Percentiles rank a stretch among this genome's conserved stretches.
phyloP scores from a whole-genome alignment of 2,797 vertebrate species.

The Eurystomus glaucurus region DNA sequence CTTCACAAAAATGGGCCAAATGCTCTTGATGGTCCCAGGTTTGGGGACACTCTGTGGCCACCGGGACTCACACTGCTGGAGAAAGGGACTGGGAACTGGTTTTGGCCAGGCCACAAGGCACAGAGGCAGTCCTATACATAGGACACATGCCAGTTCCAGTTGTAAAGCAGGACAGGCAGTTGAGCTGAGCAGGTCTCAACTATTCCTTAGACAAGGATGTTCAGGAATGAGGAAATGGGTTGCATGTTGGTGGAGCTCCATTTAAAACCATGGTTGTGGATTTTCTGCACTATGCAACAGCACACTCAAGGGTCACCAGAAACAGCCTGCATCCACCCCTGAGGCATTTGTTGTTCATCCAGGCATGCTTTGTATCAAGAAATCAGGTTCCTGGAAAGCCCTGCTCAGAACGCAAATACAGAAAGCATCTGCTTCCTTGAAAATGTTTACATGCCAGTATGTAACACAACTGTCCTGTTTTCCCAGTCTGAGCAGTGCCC shows the following conservation, averaged over 20 bases:
- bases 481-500: rapidly evolving
- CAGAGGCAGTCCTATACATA: rapidly evolving
- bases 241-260: neutral
- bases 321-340: neutral
- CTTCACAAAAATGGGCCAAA: neutral
- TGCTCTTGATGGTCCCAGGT: rapidly evolving
- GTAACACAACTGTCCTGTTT: rapidly evolving
- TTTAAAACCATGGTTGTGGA: rapidly evolving
- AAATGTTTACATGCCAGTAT: neutral
- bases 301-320: neutral
- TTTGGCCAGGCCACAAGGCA: neutral
- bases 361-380: rapidly evolving
- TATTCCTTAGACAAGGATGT: too few relatives aligned
- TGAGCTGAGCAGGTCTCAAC: rapidly evolving
- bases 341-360: neutral
- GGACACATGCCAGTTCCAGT: rapidly evolving
- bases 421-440: neutral
- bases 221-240: neutral
- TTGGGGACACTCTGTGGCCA: rapidly evolving
- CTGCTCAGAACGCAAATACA: neutral
- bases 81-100: neutral
- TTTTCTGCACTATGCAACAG: neutral
- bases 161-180: rapidly evolving
- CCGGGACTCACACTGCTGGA: neutral
- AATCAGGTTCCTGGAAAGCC: neutral